Base-by-base conservation (phyloP, 2,113 vertebrate species). In the Fulica atra region DNA sequence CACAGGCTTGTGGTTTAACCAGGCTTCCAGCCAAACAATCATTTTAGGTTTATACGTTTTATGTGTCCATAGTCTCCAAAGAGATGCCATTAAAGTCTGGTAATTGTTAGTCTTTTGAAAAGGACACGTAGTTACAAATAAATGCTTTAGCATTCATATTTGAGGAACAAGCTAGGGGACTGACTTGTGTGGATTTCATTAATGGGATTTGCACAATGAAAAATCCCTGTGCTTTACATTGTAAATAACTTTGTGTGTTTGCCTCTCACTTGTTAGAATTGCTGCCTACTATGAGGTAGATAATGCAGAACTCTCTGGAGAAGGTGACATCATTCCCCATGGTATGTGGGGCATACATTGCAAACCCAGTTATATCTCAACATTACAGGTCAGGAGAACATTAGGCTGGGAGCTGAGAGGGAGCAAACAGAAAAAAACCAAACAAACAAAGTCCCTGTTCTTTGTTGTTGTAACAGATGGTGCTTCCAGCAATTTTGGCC, bases 51-150 rank as follows among this genome's bases (percentile, higher is more conserved):
- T 95, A 36, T 80, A 71, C 0, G 1, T 87, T 71, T 85, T 73
- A 17, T 71, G 71, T 89, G 51, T 70, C 46, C 24, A 11, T 70
- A 76, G 33, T 81, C 73, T 97, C 70, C 29, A 64, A 91, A 92
- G 57, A 88, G 20, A 42, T 74, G 51, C 64, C 83, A 70, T 91
- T 93, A 74, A 91, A 66, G 54, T 68, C 33, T 59, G 19, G 44
- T 94, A 91, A 94, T 81, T 87, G 48, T 76, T 81, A 78, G 63
- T 19, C 66, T 80, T 86, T 89, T 86, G 25, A 92, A 84, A 96
- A 92, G 29, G 63, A 48, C 21, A 13, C 50, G 44, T 57, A 56
- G 50, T 87, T 92, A 57, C 16, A 89, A 86, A 63, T 64, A 87
- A 87, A 91, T 68, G 61, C 26, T 60, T 71, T 85, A 78, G 29